Percentiles rank a stretch among this genome's conserved stretches.
Evolutionary conservation across 2,797 vertebrate species (phyloP).

Genomic region (Rhinoraja longicauda): DNA sequence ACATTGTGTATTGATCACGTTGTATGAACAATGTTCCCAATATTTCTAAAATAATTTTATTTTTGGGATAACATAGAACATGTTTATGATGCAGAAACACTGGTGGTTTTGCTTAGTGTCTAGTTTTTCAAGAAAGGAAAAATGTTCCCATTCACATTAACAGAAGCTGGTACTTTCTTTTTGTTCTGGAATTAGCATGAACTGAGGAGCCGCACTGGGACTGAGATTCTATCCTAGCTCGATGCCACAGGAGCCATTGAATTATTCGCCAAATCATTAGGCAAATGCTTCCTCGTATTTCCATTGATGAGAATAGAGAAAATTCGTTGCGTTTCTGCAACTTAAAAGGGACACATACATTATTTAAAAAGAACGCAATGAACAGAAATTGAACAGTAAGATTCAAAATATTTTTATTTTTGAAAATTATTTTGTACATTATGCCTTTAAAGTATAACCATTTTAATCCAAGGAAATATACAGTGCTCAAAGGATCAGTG

Average conservation of each 20-base stretch:
- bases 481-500: neutral
- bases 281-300: neutral
- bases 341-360: neutral
- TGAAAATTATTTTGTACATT: neutral
- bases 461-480: neutral
- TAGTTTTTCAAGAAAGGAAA: no score
- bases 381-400: neutral
- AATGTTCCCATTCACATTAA: no score
- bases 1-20: no score
- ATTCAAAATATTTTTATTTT: constrained; percentile 22
- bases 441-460: neutral
- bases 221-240: neutral
- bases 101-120: no score
- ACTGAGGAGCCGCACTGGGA: neutral
- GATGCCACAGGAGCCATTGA: neutral
- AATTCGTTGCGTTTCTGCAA: neutral
- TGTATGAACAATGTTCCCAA: no score
- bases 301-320: no score
- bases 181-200: neutral
- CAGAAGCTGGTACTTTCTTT: no score
- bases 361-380: neutral
- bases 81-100: no score
- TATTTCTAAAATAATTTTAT: no score
- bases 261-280: neutral
- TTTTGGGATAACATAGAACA: no score